Conservation (phyloP, 2,888 invertebrate genomes). For the Plebejus melissa region DNA sequence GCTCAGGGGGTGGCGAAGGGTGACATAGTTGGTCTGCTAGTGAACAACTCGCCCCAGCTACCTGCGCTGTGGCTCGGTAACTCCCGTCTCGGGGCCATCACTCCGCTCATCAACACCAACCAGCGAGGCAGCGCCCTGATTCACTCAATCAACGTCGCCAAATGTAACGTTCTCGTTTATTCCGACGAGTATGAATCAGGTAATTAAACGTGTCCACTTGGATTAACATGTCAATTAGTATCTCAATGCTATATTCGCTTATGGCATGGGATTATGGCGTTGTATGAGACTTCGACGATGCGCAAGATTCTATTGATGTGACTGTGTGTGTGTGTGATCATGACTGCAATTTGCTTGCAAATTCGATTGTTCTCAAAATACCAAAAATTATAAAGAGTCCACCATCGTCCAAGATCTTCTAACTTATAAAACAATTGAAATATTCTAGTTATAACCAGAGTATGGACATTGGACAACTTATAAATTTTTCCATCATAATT, state of each 20-base stretch:
- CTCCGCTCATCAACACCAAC: slow-evolving; percentile 96
- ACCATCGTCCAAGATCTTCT: too few relatives aligned
- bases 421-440: too few relatives aligned
- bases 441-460: too few relatives aligned
- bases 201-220: slow-evolving; percentile 44
- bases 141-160: slow-evolving; percentile 93
- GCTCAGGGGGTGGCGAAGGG: slow-evolving; percentile 90
- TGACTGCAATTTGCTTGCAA: too few relatives aligned
- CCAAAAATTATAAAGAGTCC: too few relatives aligned
- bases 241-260: background rate
- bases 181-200: slow-evolving; percentile 84
- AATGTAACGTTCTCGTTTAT: slow-evolving; percentile 91
- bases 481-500: too few relatives aligned
- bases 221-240: background rate
- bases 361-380: too few relatives aligned
- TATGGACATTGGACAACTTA: too few relatives aligned
- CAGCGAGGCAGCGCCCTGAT: slow-evolving; percentile 88
- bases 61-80: slow-evolving; percentile 96
- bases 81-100: slow-evolving; percentile 90
- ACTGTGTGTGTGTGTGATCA: too few relatives aligned
- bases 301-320: too few relatives aligned
- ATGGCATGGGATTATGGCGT: background rate
- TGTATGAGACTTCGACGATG: background rate
- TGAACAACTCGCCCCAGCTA: slow-evolving; percentile 95
- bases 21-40: slow-evolving; percentile 91